Base-by-base conservation (phyloP, 1,140 invertebrate genomes). In the Gryon sp. region DNA sequence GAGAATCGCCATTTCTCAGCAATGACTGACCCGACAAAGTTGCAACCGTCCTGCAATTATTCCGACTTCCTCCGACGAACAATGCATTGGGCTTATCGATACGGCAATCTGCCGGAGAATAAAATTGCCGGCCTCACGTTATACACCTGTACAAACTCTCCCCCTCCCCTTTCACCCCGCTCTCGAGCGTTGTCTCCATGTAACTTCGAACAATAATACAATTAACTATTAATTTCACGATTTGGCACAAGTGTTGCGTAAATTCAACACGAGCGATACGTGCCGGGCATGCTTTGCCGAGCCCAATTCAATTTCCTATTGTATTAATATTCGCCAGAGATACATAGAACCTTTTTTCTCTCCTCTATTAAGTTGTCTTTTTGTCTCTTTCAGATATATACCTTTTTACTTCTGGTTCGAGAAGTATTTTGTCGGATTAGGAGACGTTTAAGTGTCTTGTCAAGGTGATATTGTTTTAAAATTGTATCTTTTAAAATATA, bases 21-120 rank as follows among this genome's bases (percentile, higher is more conserved):
- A 69, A 70, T 70, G 70, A 78, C 60, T 69, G 70, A 70, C 59
- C 73, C 70, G 52, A 75, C 76, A 75, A 78, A 78, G 65, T 78
- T 75, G 76, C 76, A 79, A 75, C 70, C 76, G 70, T 75, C 65
- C 76, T 68, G 76, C 76, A 79, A 79, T 79, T 79, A 79, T 70
- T 65, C 65, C 66, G 50, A 75, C 72, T 79, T 75, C 76, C 70
- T 70, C 59, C 60, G 30, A 48, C 60, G 76, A 75, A 70, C 70
- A 75, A 79, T 75, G 62, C 66, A 50, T 57, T 26, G 53, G 2
- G 5, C 69, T 79, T 79, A 79, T 79, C 76, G 45, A 75, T 50
- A 63, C 63, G 63, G 19, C 70, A 59, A 81, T 81, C 80, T 76
- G 40, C 72, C 50, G 48, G 40, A 66, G 74, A 81, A 81, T 77